Percentiles rank a stretch among this genome's conserved stretches.
Conservation (phyloP, 2,888 invertebrate species). For the Drosophila stalkeri region DNA sequence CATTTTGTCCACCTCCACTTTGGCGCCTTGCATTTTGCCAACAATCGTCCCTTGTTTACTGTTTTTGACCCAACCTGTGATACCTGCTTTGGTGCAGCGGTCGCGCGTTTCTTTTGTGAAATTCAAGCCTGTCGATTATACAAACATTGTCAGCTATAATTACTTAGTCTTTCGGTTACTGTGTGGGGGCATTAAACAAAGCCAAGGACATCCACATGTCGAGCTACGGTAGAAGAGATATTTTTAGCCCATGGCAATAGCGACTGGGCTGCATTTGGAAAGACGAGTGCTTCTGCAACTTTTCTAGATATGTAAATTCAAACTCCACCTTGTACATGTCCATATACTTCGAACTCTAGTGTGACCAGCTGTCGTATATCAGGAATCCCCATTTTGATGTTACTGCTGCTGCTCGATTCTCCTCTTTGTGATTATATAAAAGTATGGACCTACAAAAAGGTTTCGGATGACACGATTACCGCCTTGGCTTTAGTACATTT, state of each 20-base stretch:
- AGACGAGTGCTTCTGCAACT: too few species aligned
- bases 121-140: slow-evolving; percentile 89
- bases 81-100: slow-evolving; percentile 89
- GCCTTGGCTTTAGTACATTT: slow-evolving; percentile 23
- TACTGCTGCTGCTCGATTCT: not conserved
- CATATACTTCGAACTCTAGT: slow-evolving; percentile 95
- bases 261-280: not conserved
- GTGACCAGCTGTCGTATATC: slow-evolving; percentile 89
- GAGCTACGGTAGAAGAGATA: slow-evolving; percentile 46
- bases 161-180: slow-evolving; percentile 21
- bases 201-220: slow-evolving; percentile 64
- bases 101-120: slow-evolving; percentile 96
- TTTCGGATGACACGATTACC: not conserved
- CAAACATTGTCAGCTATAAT: slow-evolving; percentile 25
- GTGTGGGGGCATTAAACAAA: slow-evolving; percentile 40
- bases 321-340: slow-evolving; percentile 93
- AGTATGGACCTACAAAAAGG: not conserved
- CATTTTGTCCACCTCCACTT: slow-evolving; percentile 92
- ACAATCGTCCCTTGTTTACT: slow-evolving; percentile 94
- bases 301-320: not conserved
- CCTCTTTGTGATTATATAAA: slow-evolving; percentile 51
- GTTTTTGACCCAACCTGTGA: slow-evolving; percentile 97
- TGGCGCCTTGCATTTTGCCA: slow-evolving; percentile 95
- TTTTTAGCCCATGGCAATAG: slow-evolving; percentile 52
- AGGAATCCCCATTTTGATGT: slow-evolving; percentile 86